Conservation (phyloP, 2,113 vertebrate genomes). For the Vombatus ursinus region DNA sequence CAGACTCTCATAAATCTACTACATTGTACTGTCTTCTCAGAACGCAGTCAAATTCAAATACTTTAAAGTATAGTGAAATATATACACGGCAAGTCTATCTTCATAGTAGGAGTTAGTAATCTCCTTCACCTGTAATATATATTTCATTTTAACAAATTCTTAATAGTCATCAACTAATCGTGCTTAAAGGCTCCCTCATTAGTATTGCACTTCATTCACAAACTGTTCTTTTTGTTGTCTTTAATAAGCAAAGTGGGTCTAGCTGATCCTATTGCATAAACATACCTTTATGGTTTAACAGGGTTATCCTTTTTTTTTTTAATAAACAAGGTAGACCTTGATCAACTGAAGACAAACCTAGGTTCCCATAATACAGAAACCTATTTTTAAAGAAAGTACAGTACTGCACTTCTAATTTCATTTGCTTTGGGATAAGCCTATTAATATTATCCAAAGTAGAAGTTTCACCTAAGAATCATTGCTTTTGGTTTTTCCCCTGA, state of each 20-base stretch:
- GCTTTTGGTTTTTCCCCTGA: slow-evolving; percentile 53
- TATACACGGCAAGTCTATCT: slow-evolving; percentile 67
- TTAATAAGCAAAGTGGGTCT: slow-evolving; percentile 68
- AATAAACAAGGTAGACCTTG: slow-evolving; percentile 14
- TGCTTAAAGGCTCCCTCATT: slow-evolving; percentile 75
- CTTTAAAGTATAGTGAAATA: slow-evolving; percentile 77
- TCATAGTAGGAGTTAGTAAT: slow-evolving; percentile 72
- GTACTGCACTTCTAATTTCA: slow-evolving; percentile 48
- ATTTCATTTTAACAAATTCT: slow-evolving; percentile 80
- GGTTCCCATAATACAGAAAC: slow-evolving; percentile 40
- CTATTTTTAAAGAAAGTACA: slow-evolving; percentile 60
- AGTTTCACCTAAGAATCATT: slow-evolving; percentile 59
- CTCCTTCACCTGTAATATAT: slow-evolving; percentile 74
- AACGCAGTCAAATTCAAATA: slow-evolving; percentile 79
- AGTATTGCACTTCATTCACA: slow-evolving; percentile 74
- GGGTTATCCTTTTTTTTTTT: not conserved
- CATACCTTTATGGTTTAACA: slow-evolving; percentile 5
- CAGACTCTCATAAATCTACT: slow-evolving; percentile 85
- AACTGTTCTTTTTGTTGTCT: slow-evolving; percentile 73
- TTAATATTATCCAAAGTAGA: slow-evolving; percentile 64
- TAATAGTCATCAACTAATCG: slow-evolving; percentile 77
- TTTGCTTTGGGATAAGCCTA: slow-evolving; percentile 71
- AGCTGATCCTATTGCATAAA: slow-evolving; percentile 6
- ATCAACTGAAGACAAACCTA: slow-evolving; percentile 38
- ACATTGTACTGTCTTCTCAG: slow-evolving; percentile 78